Base-by-base conservation (phyloP, 2,888 invertebrate species). In the Serripes groenlandicus region DNA sequence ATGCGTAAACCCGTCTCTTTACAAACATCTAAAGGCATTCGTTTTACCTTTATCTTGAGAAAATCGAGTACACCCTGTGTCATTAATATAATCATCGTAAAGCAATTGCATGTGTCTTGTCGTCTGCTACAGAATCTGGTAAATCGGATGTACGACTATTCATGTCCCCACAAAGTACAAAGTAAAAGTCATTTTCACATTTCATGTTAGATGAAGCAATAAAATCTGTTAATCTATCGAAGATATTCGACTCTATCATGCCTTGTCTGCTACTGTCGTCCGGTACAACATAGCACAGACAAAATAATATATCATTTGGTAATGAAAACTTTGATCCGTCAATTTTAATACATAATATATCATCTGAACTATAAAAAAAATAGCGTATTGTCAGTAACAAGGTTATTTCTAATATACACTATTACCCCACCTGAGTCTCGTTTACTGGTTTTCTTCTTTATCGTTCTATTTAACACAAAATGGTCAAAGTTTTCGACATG, bases 1-100 rank as follows among this genome's bases (percentile, higher is more conserved):
- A 75, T 66, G 9, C 75, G 60, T 15, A 75, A 21, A 15, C 66
- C 75, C n/a, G 75, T 66, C 23, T 75, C 66, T 54, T 75, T 75
- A 11, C 42, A 68, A n/a, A 75, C 32, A 34, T 75, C 75, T 54
- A 75, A 28, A 66, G 30, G 42, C 9, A 30, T 66, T 34, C 23
- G 28, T 32, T 15, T 52, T n/a, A 52, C 42, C 35, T 52, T 54
- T 7, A 54, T 75, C 68, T 34, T 75, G 68, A 23, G 66, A 54
- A 52, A 49, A 60, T 7, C 73, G 28, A 15, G 30, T 75, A 54
- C 9, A 26, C 37, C 15, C 30, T 26, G 54, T 75, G 66, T 18
- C 52, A 64, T n/a, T 54, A 23, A 2, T 54, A 52, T 49, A 32
- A 35, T 2, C 32, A 26, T 75, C 75, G 66, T 75, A 34, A 75